phyloP scores from a whole-genome alignment of 35 echinoderm and acorn worm species.

The Ophioderma brevispina region DNA sequence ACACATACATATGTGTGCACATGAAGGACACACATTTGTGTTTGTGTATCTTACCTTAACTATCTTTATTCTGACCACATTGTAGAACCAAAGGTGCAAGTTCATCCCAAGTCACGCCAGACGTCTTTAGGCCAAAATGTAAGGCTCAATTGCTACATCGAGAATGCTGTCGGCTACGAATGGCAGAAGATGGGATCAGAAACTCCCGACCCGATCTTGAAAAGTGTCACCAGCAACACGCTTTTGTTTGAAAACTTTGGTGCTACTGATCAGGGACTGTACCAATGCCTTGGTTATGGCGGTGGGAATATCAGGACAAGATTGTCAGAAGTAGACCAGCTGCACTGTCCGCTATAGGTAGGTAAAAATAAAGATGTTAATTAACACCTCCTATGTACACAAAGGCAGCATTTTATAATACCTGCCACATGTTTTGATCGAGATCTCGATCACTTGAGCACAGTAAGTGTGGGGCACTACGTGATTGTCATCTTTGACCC shows the following conservation, averaged over 20 bases:
- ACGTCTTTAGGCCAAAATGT: neutral
- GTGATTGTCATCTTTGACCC: too few relatives aligned
- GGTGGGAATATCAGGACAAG: neutral
- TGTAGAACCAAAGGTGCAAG: neutral
- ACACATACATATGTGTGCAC: too few relatives aligned
- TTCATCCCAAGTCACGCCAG: neutral
- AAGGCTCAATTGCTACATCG: neutral
- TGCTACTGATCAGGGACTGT: neutral
- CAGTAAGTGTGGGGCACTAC: too few relatives aligned
- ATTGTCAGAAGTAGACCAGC: neutral
- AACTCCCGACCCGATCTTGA: neutral
- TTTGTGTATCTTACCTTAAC: too few relatives aligned
- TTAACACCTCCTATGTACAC: too few relatives aligned
- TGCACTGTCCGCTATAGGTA: neutral
- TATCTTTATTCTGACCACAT: neutral
- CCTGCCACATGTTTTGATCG: too few relatives aligned
- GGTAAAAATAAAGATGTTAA: too few relatives aligned
- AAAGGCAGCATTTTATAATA: too few relatives aligned
- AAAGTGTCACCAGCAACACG: neutral
- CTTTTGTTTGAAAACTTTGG: neutral
- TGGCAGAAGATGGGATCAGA: constrained; percentile 7
- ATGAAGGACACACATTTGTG: too few relatives aligned
- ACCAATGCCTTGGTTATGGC: constrained; percentile 1
- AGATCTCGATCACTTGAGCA: too few relatives aligned
- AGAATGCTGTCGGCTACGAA: constrained; percentile 11